Evolutionary conservation across 2,113 vertebrate species (phyloP).

Genomic region (Hemibagrus wyckioides): DNA sequence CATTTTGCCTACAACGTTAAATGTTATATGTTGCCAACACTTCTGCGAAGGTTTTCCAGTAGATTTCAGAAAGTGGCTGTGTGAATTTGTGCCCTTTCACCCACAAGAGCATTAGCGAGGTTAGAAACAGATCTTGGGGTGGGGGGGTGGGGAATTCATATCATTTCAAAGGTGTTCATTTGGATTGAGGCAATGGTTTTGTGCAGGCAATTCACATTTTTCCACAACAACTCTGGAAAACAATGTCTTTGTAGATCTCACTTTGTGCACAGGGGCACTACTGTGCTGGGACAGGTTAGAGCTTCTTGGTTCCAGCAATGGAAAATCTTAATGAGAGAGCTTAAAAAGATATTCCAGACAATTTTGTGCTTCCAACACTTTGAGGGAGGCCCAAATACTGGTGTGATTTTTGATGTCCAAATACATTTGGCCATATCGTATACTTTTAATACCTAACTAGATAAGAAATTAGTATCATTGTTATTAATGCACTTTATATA

Average conservation of each 20-base stretch:
- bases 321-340: background rate
- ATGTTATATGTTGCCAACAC: background rate
- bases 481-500: background rate
- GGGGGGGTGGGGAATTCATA: too few species aligned
- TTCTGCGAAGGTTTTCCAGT: background rate
- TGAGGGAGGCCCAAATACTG: background rate
- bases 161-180: background rate
- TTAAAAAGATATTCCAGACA: background rate
- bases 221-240: background rate
- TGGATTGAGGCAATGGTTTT: background rate
- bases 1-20: background rate
- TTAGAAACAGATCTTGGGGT: background rate
- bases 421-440: background rate
- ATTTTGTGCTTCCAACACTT: background rate
- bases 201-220: background rate
- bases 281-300: background rate
- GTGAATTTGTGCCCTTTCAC: background rate
- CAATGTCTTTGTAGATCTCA: background rate
- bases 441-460: background rate
- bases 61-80: background rate
- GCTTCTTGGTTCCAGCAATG: background rate
- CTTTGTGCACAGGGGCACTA: background rate
- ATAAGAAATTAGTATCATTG: background rate
- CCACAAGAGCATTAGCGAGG: background rate
- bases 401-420: background rate